phyloP scores from a whole-genome alignment of 2,888 invertebrate genomes.

The Trilocha varians region DNA sequence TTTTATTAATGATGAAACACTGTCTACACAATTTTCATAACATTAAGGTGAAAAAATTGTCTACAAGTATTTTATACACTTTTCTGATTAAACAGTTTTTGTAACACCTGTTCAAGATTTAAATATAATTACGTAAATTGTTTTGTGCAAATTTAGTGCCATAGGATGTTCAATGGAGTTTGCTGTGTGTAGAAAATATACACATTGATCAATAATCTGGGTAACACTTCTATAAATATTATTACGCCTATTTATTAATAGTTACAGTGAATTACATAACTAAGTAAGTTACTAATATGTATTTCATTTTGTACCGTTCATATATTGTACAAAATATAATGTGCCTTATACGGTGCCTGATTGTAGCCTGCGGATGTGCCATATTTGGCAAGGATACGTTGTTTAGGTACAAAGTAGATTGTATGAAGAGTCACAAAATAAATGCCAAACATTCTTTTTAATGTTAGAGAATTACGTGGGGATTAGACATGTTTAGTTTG shows the following conservation, averaged over 20 bases:
- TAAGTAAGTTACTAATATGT: slow-evolving; percentile 5
- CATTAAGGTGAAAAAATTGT: too few relatives aligned
- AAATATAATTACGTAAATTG: slow-evolving; percentile 7
- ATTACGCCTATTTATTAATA: background rate
- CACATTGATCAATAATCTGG: slow-evolving; percentile 15
- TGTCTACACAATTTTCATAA: too few relatives aligned
- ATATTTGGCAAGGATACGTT: slow-evolving; percentile 38
- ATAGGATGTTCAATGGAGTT: slow-evolving; percentile 38
- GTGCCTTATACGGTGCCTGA: slow-evolving; percentile 60
- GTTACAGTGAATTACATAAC: background rate
- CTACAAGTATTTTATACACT: background rate
- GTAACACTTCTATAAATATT: slow-evolving; percentile 8
- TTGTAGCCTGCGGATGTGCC: slow-evolving; percentile 41
- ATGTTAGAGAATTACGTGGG: slow-evolving; percentile 39
- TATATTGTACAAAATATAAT: slow-evolving; percentile 26
- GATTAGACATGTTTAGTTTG: slow-evolving; percentile 44
- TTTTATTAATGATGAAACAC: too few relatives aligned
- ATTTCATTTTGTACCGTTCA: slow-evolving; percentile 20
- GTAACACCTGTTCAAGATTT: slow-evolving; percentile 4
- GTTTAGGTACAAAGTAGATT: slow-evolving; percentile 57
- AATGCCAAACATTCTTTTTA: slow-evolving; percentile 65
- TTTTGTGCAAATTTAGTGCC: slow-evolving; percentile 58
- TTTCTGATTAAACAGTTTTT: slow-evolving; percentile 5
- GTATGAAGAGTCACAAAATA: slow-evolving; percentile 67
- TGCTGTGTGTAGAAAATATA: background rate